Conservation (phyloP, 2,113 vertebrate species). For the Hypanus sabinus region DNA sequence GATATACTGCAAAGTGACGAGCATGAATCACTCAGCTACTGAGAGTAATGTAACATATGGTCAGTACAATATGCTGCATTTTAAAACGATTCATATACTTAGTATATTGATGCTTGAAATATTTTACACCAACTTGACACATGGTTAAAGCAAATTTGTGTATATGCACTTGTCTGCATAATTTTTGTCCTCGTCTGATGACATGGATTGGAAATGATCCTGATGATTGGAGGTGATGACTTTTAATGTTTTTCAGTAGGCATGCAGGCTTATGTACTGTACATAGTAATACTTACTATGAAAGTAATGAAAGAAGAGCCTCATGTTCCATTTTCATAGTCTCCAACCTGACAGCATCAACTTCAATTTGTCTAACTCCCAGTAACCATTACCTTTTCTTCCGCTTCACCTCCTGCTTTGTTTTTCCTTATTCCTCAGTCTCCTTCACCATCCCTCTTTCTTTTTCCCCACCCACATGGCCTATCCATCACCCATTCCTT, state of each 20-base stretch:
- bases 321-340: no score
- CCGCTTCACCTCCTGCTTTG: no score
- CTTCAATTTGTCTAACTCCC: no score
- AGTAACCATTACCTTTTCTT: slow-evolving; percentile 64
- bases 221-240: background rate
- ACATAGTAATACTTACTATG: slow-evolving; percentile 63
- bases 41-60: slow-evolving; percentile 77
- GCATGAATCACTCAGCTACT: slow-evolving; percentile 83
- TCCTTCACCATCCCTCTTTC: no score
- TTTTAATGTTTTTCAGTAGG: slow-evolving; percentile 82
- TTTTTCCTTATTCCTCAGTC: no score
- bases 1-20: slow-evolving; percentile 85
- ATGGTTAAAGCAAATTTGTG: slow-evolving; percentile 5
- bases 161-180: background rate
- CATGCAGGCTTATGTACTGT: slow-evolving; percentile 87
- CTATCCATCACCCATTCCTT: no score
- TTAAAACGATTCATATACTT: slow-evolving; percentile 65
- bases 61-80: slow-evolving; percentile 79
- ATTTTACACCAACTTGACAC: background rate
- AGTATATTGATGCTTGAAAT: background rate
- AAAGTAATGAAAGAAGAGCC: no score
- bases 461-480: no score
- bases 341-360: no score
- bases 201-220: background rate
- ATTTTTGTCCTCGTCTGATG: background rate